These are phyloP conservation scores for Nothura maculosa DNA, from an alignment of 2,797 vertebrate genomes.

Conservation along the genomic window DNA sequence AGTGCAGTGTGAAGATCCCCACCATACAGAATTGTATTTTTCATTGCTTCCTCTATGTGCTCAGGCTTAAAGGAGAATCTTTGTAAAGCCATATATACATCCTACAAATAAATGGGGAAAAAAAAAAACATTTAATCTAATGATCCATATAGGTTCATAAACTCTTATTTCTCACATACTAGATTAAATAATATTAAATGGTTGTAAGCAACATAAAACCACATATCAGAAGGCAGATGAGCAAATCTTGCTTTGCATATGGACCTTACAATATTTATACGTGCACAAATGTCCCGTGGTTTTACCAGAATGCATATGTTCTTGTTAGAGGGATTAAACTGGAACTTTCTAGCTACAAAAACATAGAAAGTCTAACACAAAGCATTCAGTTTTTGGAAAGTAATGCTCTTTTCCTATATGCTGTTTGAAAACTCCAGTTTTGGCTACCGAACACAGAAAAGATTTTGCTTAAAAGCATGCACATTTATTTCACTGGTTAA, in stretches of 20 bases:
- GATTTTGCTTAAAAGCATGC: rapidly evolving
- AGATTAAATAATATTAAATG: background rate
- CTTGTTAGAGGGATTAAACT: background rate
- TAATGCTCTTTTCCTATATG: background rate
- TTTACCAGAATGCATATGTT: background rate
- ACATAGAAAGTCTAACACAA: background rate
- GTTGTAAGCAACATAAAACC: rapidly evolving
- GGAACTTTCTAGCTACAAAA: background rate
- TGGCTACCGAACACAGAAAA: background rate
- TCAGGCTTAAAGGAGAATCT: conserved; percentile 93
- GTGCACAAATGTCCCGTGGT: background rate
- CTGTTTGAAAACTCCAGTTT: background rate
- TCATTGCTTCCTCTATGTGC: conserved; percentile 98
- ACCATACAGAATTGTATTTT: conserved; percentile 92
- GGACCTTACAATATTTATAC: rapidly evolving
- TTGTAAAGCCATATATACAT: conserved; percentile 94
- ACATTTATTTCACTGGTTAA: background rate
- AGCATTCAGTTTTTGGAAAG: background rate
- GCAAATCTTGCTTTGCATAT: background rate
- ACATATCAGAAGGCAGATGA: background rate
- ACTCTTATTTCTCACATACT: background rate
- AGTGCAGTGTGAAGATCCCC: conserved; percentile 97
- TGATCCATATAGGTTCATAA: background rate
- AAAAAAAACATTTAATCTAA: background rate
- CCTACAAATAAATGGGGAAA: conserved; percentile 78